These are phyloP conservation scores for Psococerastis gibbosa DNA, from an alignment of 2,888 invertebrate genomes.

Conservation along the genomic window DNA sequence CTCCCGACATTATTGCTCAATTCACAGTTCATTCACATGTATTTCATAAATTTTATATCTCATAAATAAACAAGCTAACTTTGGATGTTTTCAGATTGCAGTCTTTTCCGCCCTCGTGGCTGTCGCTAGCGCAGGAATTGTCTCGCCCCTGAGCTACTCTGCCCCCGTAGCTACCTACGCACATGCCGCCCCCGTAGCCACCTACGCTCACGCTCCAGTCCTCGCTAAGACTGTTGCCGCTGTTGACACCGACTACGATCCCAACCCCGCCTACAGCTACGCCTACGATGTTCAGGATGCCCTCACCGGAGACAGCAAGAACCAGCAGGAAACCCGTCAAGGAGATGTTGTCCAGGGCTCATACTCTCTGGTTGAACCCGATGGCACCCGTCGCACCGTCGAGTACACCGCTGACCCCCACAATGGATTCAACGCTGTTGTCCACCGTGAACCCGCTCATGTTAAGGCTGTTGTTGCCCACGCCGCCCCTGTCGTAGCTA, in stretches of 20 bases:
- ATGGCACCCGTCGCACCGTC: no score
- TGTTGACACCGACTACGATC: conserved; percentile 17
- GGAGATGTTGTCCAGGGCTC: no score
- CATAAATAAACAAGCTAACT: no score
- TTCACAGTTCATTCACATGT: no score
- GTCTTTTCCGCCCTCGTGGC: conserved; percentile 29
- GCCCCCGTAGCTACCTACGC: conserved; percentile 11
- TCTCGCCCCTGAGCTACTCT: conserved; percentile 17
- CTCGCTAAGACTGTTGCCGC: conserved; percentile 17
- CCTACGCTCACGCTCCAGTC: conserved; percentile 17
- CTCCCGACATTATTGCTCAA: no score
- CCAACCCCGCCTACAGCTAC: conserved; percentile 16
- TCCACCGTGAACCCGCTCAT: conserved; percentile 22
- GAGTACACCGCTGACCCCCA: conserved; percentile 17
- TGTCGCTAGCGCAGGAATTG: conserved; percentile 27
- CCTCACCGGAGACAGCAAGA: no score
- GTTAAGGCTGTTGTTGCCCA: conserved; percentile 23
- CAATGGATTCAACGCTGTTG: conserved; percentile 20
- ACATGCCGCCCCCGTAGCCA: not conserved
- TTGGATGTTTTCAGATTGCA: conserved; percentile 30
- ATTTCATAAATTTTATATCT: no score
- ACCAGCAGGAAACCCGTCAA: no score
- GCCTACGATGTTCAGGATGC: conserved; percentile 6
- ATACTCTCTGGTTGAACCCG: no score
- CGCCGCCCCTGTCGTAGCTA: conserved; percentile 23